Base-by-base conservation (phyloP, 2,797 vertebrate species). In the Chiroxiphia lanceolata region DNA sequence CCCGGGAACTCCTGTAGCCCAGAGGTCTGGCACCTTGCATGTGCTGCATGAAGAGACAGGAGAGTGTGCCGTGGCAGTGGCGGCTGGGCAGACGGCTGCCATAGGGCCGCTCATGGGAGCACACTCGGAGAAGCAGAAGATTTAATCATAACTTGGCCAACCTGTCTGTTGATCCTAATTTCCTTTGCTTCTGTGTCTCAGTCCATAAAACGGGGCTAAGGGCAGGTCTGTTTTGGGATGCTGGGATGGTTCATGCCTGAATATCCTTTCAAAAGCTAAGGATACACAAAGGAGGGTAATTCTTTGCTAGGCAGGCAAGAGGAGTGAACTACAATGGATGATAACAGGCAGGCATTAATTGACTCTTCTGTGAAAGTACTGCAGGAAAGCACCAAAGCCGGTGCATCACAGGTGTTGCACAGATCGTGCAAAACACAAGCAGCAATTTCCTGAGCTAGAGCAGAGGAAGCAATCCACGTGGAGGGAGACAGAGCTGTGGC, bases 91-190 rank as follows among this genome's bases (percentile, higher is more conserved):
- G 33, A 12, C 23, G 34, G 11, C 4, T 4, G n/a, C 47, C 4
- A 7, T 68, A 75, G 45, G 42, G 45, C 22, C 0, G 0, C 60
- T 38, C n/a, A 8, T 0, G 1, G 38, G 60, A 86, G 12, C 29
- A 50, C 27, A 10, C 26, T 47, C 27, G 13, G 3, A 57, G 29
- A 45, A 87, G 31, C 22, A 40, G 14, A 70, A 67, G 23, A 44
- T 36, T 36, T 54, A 84, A 79, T 63, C n/a, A 16, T n/a, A 45
- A 31, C 21, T 71, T 33, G 45, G 57, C 31, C 83, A 47, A 18
- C 21, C 8, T 18, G 22, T 10, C 48, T 54, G 27, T 33, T 56
- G 38, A 20, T 4, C 9, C 34, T 27, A 25, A 68, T 72, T 85
- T 67, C 34, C 27, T 79, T 78, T 53, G 31, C 31, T 86, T 87